Evolutionary conservation across 1,140 invertebrate genomes (phyloP), one percentile per base, ranked within the genome.

Genomic region (Drosophila pseudoananassae): DNA sequence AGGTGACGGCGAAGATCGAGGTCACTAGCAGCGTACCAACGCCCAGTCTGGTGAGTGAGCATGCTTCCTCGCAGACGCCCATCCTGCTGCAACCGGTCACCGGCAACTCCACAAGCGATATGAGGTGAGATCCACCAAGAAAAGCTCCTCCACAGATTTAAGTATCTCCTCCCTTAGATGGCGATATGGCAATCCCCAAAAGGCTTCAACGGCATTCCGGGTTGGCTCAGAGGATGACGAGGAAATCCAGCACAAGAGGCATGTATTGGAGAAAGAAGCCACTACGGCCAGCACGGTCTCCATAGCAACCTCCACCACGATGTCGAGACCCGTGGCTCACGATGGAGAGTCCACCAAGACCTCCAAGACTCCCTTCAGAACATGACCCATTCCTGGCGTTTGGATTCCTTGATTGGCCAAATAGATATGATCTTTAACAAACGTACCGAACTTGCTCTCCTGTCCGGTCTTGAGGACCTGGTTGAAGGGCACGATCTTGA

Each of bases 401-500:
- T 61, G 31, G 17, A 36, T 17, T 23, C 5, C 15, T 15, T 8
- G 40, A n/a, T 15, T 20, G 17, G 43, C 43, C 43, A 17, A 65
- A 50, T 63, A 45, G 43, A 72, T 12, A 43, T 17, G 9, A 23
- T 23, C 8, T 57, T 33, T 40, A 46, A 38, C 10, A 52, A 15
- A 72, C 82, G 46, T 63, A 92, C 91, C 90, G 51, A 91, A 83
- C 77, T 92, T 92, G 55, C 88, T 92, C 6, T 91, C 85, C 50
- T 76, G 73, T 57, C 92, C 93, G 49, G 82, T 91, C 50, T 92
- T 89, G 8, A 94, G 78, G 2, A 94, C 93, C 65, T 93, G 93
- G 14, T 94, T 93, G 84, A 95, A 96, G 1, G 94, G 93, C 53
- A 95, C 75, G 47, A 97, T 94, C 49, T 93, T 92, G 31, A 96